These are phyloP conservation scores for Epinephelus fuscoguttatus DNA, from an alignment of 2,113 vertebrate species.

Conservation along the genomic window DNA sequence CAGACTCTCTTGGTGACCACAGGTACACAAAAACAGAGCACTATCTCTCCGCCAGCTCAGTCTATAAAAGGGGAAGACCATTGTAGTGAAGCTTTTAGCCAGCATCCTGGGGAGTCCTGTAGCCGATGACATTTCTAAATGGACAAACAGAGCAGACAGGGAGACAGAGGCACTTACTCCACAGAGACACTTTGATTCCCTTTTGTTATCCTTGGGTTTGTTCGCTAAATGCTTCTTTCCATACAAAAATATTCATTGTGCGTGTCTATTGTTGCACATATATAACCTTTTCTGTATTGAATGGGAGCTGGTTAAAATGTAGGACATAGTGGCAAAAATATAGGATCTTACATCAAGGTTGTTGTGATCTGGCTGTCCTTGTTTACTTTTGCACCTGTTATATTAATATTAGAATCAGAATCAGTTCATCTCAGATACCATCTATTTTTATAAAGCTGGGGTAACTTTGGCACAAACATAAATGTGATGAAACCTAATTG, in stretches of 20 bases:
- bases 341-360: not conserved
- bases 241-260: not conserved
- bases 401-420: not conserved
- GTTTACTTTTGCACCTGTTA: not conserved
- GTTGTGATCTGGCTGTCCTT: not conserved
- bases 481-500: not conserved
- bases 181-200: slow-evolving; percentile 53
- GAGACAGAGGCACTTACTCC: slow-evolving; percentile 51
- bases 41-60: slow-evolving; percentile 66
- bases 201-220: slow-evolving; percentile 47
- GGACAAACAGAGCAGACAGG: slow-evolving; percentile 69
- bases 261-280: not conserved
- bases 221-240: slow-evolving; percentile 37
- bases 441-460: not conserved
- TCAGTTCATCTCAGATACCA: not conserved
- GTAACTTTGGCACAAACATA: not conserved
- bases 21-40: slow-evolving; percentile 65
- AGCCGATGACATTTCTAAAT: slow-evolving; percentile 77
- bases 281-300: not conserved
- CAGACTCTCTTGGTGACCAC: slow-evolving; percentile 60
- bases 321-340: not conserved
- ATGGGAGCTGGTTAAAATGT: not conserved
- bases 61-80: slow-evolving; percentile 67
- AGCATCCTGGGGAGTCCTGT: slow-evolving; percentile 67
- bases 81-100: slow-evolving; percentile 72